Conservation (phyloP, 2,113 vertebrate species). For the Euleptes europaea region DNA sequence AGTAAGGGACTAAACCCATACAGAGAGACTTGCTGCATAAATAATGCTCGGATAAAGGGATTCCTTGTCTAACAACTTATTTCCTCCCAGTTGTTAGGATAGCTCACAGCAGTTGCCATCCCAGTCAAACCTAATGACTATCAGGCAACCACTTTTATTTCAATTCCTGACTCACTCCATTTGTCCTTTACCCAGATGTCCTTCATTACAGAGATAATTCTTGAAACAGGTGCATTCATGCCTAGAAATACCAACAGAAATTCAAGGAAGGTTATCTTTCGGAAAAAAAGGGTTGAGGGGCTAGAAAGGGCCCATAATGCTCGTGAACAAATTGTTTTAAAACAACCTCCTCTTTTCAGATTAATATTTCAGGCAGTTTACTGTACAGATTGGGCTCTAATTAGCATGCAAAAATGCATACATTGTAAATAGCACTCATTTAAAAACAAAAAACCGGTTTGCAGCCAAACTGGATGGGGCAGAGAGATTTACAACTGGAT, state of each 20-base stretch:
- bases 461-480: neutral
- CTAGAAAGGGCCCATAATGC: neutral
- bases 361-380: slow-evolving; percentile 10
- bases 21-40: slow-evolving; percentile 46
- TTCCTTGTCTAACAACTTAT: slow-evolving; percentile 56
- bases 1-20: slow-evolving; percentile 33
- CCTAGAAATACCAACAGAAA: slow-evolving; percentile 70
- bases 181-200: slow-evolving; percentile 62
- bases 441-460: neutral
- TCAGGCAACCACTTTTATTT: slow-evolving; percentile 25
- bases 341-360: neutral
- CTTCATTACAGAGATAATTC: slow-evolving; percentile 61
- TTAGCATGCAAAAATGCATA: neutral
- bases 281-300: slow-evolving; percentile 19
- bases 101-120: slow-evolving; percentile 56
- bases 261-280: slow-evolving; percentile 63
- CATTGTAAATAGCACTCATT: neutral
- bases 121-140: slow-evolving; percentile 28
- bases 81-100: slow-evolving; percentile 55
- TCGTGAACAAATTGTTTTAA: neutral
- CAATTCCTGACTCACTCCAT: slow-evolving; percentile 30
- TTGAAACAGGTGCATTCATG: slow-evolving; percentile 59
- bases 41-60: slow-evolving; percentile 59
- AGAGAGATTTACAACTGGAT: too few relatives aligned
- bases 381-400: neutral